Evolutionary conservation across 2,113 vertebrate genomes (phyloP), one percentile per base, ranked within the genome.

Genomic region (Sander lucioperca): DNA sequence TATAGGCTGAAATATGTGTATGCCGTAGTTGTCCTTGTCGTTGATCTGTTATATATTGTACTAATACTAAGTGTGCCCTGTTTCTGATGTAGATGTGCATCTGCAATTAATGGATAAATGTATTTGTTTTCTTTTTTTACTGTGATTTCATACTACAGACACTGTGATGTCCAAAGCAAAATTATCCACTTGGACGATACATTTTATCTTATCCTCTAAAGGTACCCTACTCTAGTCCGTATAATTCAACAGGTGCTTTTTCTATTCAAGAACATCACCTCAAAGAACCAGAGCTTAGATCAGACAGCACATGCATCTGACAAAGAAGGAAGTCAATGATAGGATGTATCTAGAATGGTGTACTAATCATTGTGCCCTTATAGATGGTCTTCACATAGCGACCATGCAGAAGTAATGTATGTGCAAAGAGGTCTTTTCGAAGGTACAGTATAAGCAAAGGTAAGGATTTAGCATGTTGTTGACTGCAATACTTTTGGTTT

Each of bases 391-490:
- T 58, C 15, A 39, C 56, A 4, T 45, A 10, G 19, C 16, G 36
- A 51, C 62, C 1, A 48, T 53, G n/a, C 36, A 69, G 7, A 61
- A 21, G 13, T 2, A 9, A 9, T 39, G 7, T 45, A 8, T 45
- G 16, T 71, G 33, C 12, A 21, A 58, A 53, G 45, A 39, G 25
- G 18, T 25, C 13, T 77, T 39, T 8, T 6, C 33, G 27, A 66
- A 66, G n/a, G 11, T 58, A 39, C 15, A 39, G 9, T 9, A 45
- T 13, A n/a, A n/a, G 36, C 25, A 61, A 59, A 86, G 70, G 62
- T 51, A 23, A 43, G 23, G 11, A 43, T 19, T 1, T 16, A 13
- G 6, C 15, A 36, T 36, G 36, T 53, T 4, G 3, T 10, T 45
- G 56, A 74, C 23, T 58, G 54, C 5, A 18, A 27, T 27, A 30